Base-by-base conservation (phyloP, 2,888 invertebrate species). In the Cybosia mesomella region DNA sequence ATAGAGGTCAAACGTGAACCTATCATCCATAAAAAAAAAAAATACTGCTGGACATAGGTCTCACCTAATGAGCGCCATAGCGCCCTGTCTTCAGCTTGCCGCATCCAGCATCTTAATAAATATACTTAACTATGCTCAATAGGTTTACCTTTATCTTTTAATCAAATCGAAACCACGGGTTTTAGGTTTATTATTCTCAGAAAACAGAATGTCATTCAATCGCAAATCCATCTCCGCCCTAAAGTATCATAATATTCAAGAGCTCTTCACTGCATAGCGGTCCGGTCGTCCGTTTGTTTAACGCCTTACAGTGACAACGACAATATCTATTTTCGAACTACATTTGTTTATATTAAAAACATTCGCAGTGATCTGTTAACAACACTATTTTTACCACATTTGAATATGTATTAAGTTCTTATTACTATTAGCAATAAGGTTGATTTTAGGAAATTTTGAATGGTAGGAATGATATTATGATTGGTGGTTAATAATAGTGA, bases 281-380 rank as follows among this genome's bases (percentile, higher is more conserved):
- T 82, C 64, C 66, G 65, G 75, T 79, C 81, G 80, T 74, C 67
- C 84, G 91, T 91, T 87, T 90, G 89, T 89, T 85, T 85, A 87
- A 83, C 82, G 85, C 87, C 85, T 85, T 77, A 85, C 77, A 89
- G 86, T 89, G 92, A 92, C 91, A 92, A 91, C 89, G 91, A 92
- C 91, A 92, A 86, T 91, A 89, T 92, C 90, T 89, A 88, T 91
- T 88, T 89, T 88, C 86, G 89, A 92, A 91, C 91, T 82, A 81
- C 88, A 87, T 84, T 91, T 92, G 91, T 92, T 92, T 92, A 91
- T 88, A 89, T 87, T 88, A 86, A 82, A 89, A 92, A 91, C 92
- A 91, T 85, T 70, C 82, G 74, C 84, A 84, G 85, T 85, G 85
- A 86, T 82, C 71, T 81, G 75, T 79, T 69, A n/a, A 80, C 83